Conservation (phyloP, 2,113 vertebrate genomes). For the Chionomys nivalis region DNA sequence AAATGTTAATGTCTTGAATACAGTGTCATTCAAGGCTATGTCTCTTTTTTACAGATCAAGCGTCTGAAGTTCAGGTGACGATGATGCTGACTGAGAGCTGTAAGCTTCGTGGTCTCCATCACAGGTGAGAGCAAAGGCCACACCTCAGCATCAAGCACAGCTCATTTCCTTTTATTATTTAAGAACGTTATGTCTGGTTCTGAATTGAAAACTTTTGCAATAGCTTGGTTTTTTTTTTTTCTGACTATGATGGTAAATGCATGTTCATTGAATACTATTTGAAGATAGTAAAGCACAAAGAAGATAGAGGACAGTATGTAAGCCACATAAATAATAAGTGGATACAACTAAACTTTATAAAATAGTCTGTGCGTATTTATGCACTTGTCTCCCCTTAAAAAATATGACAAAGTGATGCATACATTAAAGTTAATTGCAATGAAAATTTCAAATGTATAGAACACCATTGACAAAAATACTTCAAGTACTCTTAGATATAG, state of each 20-base stretch:
- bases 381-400: neutral
- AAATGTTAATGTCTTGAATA: neutral
- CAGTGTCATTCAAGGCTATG: neutral
- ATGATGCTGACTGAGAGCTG: slow-evolving; percentile 99
- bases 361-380: neutral
- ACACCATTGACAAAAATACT: slow-evolving; percentile 3
- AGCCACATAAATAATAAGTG: neutral
- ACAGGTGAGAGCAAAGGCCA: slow-evolving; percentile 88
- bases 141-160: neutral
- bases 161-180: neutral
- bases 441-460: neutral
- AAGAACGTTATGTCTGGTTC: neutral
- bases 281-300: neutral
- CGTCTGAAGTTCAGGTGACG: slow-evolving; percentile 98
- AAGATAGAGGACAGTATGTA: neutral
- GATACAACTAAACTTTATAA: slow-evolving; percentile 5
- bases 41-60: slow-evolving; percentile 90
- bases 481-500: neutral
- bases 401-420: neutral
- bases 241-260: slow-evolving; percentile 49
- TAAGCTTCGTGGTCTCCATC: slow-evolving; percentile 97
- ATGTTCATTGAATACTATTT: neutral
- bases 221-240: neutral
- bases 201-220: neutral
- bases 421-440: slow-evolving; percentile 6